Evolutionary conservation across 2,888 invertebrate species (phyloP), one percentile per base, ranked within the genome.

Genomic region (Limnephilus lunatus): DNA sequence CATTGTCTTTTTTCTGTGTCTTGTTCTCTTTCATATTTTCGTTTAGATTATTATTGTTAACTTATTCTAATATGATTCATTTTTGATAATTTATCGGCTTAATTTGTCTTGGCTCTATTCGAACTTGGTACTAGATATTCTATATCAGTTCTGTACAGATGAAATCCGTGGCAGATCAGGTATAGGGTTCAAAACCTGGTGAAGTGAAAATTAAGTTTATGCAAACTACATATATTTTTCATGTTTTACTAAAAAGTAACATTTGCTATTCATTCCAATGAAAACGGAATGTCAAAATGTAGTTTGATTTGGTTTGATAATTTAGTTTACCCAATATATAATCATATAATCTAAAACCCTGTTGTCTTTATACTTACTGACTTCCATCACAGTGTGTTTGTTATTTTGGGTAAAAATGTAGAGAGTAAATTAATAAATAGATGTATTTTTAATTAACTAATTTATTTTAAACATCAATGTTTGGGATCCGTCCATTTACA

Each of bases 391-490:
- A 25, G 25, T 0, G 25, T 25, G 25, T 68, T 68, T 25, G 25
- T 68, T 68, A 9, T 68, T 68, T n/a, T n/a, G 68, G 68, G 68
- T 68, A 68, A 68, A 68, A 68, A 68, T 25, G 1, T 68, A 19
- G 68, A 68, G 25, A 68, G 68, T 25, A 68, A 68, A n/a, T n/a
- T n/a, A n/a, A 68, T 68, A 68, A 68, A 9, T n/a, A 86, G 53
- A 12, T 30, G 80, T 89, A 35, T 53, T 91, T 90, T 86, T 91
- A 92, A 91, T 92, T 92, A 92, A 91, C 92, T 92, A 92, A 89
- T 92, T 92, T 92, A 91, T 91, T 92, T 89, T 90, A 92, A 92
- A 92, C 92, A 92, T 90, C 92, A 92, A 92, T 92, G 91, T 92
- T 92, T 92, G 91, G 92, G 92, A 91, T 91, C 90, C 44, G 90